phyloP scores from a whole-genome alignment of 2,113 vertebrate genomes.

The Platycercus adscitus region DNA sequence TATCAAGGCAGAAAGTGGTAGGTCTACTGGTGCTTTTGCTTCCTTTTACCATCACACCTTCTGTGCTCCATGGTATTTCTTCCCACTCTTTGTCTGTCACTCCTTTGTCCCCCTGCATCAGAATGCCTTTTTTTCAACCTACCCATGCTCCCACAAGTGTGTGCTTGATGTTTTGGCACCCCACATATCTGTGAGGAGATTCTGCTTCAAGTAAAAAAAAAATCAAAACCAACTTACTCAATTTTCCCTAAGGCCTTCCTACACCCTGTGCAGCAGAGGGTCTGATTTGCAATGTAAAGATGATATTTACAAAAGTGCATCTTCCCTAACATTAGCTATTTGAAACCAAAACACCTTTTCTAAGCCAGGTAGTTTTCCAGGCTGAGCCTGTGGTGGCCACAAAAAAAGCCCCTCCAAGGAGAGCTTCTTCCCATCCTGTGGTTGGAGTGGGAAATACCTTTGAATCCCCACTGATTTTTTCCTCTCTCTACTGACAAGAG shows the following conservation, averaged over 20 bases:
- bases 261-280: not conserved
- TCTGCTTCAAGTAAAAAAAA: not conserved
- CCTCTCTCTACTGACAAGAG: not conserved
- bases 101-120: fast-evolving
- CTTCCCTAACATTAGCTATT: not conserved
- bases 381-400: not conserved
- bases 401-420: not conserved
- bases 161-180: not conserved
- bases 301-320: not conserved
- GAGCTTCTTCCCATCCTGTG: not conserved
- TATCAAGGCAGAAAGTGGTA: not conserved
- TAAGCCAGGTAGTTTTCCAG: not conserved
- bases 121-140: not conserved
- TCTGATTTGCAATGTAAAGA: not conserved
- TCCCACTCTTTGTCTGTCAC: not conserved
- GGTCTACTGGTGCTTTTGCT: not conserved
- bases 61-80: not conserved
- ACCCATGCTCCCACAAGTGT: fast-evolving
- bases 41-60: not conserved
- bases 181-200: not conserved
- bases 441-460: not conserved
- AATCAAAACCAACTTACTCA: not conserved
- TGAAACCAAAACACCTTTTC: not conserved
- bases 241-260: not conserved
- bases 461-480: not conserved